phyloP scores from a whole-genome alignment of 2,113 vertebrate species.

The Sigmodon hispidus region DNA sequence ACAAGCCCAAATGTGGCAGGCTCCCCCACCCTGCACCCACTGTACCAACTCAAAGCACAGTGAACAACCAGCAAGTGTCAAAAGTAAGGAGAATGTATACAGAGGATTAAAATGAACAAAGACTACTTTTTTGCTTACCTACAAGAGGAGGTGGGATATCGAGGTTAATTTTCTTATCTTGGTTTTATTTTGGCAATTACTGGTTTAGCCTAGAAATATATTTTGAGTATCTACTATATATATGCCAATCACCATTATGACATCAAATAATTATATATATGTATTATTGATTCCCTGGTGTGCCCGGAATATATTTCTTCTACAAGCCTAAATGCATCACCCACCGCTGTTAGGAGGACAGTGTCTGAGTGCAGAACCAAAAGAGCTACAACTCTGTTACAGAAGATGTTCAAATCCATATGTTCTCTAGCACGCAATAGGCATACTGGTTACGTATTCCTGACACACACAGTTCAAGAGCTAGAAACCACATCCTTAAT shows the following conservation, averaged over 20 bases:
- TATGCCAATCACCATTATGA: neutral
- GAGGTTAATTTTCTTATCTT: neutral
- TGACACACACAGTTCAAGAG: neutral
- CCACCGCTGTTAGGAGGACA: neutral
- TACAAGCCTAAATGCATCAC: neutral
- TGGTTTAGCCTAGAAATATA: neutral
- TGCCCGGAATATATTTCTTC: neutral
- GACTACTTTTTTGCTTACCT: neutral
- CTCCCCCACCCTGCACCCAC: neutral
- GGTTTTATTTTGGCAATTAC: constrained; percentile 23
- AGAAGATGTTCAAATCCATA: neutral
- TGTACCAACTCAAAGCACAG: constrained; percentile 51
- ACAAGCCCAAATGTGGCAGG: constrained; percentile 31
- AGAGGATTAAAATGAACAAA: neutral
- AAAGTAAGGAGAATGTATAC: neutral
- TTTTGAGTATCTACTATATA: neutral
- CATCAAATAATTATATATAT: neutral
- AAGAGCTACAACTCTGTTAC: neutral
- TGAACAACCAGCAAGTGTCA: constrained; percentile 41
- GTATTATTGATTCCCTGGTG: neutral
- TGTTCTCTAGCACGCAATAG: neutral
- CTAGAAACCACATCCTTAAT: neutral
- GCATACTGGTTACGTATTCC: neutral
- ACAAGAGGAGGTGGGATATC: neutral
- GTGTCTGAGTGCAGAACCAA: neutral